Base-by-base conservation (phyloP, 1,140 invertebrate species). In the Trigoniulus corallinus region DNA sequence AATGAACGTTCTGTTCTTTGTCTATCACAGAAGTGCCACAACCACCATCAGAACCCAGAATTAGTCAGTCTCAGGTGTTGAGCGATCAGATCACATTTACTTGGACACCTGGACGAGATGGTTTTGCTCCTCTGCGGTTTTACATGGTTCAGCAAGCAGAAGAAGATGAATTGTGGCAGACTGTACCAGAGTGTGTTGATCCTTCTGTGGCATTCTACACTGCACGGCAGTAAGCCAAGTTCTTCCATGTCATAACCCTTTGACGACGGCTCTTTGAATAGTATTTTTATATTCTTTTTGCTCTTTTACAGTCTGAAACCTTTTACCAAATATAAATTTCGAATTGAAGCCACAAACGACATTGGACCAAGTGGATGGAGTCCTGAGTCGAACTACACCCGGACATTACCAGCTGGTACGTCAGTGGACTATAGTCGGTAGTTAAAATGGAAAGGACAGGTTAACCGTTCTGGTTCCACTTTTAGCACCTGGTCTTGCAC, bases 291-390 rank as follows among this genome's bases (percentile, higher is more conserved):
- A 34, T n/a, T 15, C 24, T 57, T 55, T 41, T 42, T 40, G 21
- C 50, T 48, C 51, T 20, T 57, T 55, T 58, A 44, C 57, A 72
- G 69, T 47, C 69, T 98, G 29, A 83, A 84, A 61, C 92, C 95
- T 0, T 88, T 84, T 61, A 93, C 89, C 0, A 74, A 74, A 0
- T 98, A 98, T 67, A 81, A 84, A 61, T 95, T 97, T 66, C 73
- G 92, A 49, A 88, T 98, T 50, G 81, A 91, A 67, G 93, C 91
- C 1, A 92, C 84, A 4, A 97, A 98, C 65, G 94, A 98, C 64
- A 86, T 96, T 50, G 92, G 92, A 0, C 82, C 84, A 1, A 94
- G 88, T 62, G 75, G 79, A 3, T 98, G 88, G 72, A 96, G 91
- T 62, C 74, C 76, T 4, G 83, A 89, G 57, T 96, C 92, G 7